These are phyloP conservation scores for Diploscapter pachys DNA, from an alignment of 1,140 invertebrate species.

Conservation along the genomic window DNA sequence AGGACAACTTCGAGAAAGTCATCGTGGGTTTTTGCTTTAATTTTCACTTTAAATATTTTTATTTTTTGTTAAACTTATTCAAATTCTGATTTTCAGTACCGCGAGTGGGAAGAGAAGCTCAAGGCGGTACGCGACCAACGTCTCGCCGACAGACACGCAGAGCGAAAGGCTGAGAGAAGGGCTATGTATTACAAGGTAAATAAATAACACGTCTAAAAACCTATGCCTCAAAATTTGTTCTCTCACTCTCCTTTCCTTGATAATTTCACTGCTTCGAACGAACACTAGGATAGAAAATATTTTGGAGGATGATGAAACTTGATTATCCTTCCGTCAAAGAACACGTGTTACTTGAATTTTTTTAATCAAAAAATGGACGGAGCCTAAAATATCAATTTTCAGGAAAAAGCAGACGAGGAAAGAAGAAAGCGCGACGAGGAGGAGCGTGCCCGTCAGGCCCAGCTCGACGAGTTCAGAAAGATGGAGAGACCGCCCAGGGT, in stretches of 20 bases:
- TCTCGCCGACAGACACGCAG: conserved; percentile 33
- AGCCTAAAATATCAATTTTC: background rate
- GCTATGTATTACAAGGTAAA: conserved; percentile 10
- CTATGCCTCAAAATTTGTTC: too few relatives aligned
- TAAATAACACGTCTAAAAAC: too few relatives aligned
- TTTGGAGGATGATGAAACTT: too few relatives aligned
- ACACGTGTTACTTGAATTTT: too few relatives aligned
- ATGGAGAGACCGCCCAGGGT: background rate
- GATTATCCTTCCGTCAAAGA: too few relatives aligned
- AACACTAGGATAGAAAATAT: too few relatives aligned
- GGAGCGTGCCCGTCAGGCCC: conserved; percentile 34
- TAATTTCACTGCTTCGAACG: too few relatives aligned
- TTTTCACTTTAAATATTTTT: background rate
- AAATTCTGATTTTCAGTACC: background rate
- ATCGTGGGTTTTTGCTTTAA: background rate
- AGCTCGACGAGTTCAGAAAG: conserved; percentile 15
- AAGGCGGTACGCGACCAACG: conserved; percentile 38
- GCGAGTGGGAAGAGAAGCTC: conserved; percentile 33
- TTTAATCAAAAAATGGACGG: too few relatives aligned
- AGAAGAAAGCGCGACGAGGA: conserved; percentile 41
- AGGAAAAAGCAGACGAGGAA: conserved; percentile 41
- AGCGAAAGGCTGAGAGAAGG: conserved; percentile 39
- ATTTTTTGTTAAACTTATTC: background rate
- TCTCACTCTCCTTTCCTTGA: too few relatives aligned
- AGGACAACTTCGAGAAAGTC: conserved; percentile 42